These are phyloP conservation scores for Anthrax anthrax DNA, from an alignment of 2,888 invertebrate genomes.

Conservation along the genomic window DNA sequence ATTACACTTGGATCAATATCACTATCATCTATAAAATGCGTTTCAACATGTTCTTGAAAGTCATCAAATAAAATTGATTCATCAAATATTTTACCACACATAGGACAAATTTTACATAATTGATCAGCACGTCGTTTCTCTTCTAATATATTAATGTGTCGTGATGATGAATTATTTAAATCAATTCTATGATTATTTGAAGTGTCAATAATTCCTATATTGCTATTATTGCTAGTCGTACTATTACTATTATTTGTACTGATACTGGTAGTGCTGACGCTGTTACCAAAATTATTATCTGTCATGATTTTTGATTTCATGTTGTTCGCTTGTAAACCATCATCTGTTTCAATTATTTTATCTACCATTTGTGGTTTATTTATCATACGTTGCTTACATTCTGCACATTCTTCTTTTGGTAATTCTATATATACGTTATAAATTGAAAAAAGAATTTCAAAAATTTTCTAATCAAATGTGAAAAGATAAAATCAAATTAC, in stretches of 20 bases:
- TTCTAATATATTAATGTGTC: neutral
- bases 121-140: conserved; percentile 26
- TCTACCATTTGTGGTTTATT: conserved; percentile 32
- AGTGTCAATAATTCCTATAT: neutral
- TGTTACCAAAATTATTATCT: neutral
- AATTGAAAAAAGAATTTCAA: neutral
- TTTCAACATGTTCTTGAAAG: conserved; percentile 63
- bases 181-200: no score
- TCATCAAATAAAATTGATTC: conserved; percentile 43
- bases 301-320: neutral
- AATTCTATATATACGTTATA: conserved; percentile 12
- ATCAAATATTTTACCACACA: conserved; percentile 52
- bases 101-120: conserved; percentile 51
- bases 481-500: no score
- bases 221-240: neutral
- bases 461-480: no score
- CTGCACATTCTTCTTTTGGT: conserved; percentile 21
- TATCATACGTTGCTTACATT: conserved; percentile 22
- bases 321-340: conserved; percentile 14
- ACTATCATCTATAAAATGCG: conserved; percentile 51
- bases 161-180: no score
- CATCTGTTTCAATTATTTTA: conserved; percentile 28
- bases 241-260: conserved; percentile 4
- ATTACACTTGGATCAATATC: conserved; percentile 37
- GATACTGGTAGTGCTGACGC: neutral